A percentile compares a stretch with the other conserved stretches of the same genome.
These are phyloP conservation scores for Poecilus cupreus DNA, from an alignment of 2,888 invertebrate genomes.

Conservation along the genomic window DNA sequence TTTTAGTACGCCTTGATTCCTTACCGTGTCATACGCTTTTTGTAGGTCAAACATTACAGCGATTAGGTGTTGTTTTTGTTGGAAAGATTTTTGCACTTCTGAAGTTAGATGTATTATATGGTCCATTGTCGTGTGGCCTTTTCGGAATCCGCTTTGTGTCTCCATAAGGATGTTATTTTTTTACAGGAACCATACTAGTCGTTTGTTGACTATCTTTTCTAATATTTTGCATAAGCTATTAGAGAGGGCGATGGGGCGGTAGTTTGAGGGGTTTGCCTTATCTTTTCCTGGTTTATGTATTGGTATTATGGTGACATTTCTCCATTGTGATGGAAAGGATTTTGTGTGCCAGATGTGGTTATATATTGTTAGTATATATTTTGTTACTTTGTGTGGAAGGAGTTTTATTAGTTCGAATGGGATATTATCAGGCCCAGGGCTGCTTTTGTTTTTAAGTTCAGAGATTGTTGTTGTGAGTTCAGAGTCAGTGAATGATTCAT, in stretches of 20 bases:
- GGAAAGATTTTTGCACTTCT: conserved; percentile 24
- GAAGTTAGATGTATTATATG: conserved; percentile 4
- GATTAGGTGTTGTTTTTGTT: conserved; percentile 22
- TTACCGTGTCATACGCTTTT: not conserved
- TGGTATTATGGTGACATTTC: not conserved
- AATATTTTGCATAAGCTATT: not conserved
- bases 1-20: not conserved
- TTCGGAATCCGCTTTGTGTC: conserved; percentile 8
- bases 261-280: not conserved
- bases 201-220: conserved; percentile 12
- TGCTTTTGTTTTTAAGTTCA: not conserved
- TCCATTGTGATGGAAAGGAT: not conserved
- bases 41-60: conserved; percentile 18
- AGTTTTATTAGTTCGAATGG: not conserved
- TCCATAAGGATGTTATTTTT: not conserved
- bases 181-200: conserved; percentile 4
- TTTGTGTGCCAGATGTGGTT: conserved; percentile 12
- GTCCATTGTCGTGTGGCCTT: not conserved
- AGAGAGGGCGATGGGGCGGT: not conserved
- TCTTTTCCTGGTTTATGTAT: conserved; percentile 15
- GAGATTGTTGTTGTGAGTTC: not conserved
- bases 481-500: not conserved
- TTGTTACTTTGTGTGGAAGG: too few species aligned
- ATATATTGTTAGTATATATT: not conserved
- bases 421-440: conserved; percentile 2